Base-by-base conservation (phyloP, 1,140 invertebrate genomes). In the Lepidurus couesii region DNA sequence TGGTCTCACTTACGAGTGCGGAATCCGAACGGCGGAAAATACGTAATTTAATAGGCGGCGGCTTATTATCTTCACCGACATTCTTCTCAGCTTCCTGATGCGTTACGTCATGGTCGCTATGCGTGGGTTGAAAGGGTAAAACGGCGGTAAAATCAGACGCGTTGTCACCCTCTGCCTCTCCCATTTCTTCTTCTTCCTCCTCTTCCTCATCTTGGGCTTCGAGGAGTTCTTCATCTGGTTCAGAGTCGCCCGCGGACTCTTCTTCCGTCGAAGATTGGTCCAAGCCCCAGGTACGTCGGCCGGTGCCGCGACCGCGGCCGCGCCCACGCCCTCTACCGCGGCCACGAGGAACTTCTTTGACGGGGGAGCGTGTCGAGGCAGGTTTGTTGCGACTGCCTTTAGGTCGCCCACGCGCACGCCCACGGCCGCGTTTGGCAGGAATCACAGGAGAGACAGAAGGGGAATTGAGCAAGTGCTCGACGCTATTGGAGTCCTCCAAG, bases 1-100 rank as follows among this genome's bases (percentile, higher is more conserved):
- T 81, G 73, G 80, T 81, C 76, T 81, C 78, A 13, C 81, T 82
- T 11, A 77, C 44, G 34, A 81, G 42, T 44, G 79, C 80, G 10
- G 78, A 74, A 44, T 45, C 78, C 42, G 44, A 53, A 3, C 42
- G 80, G 16, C 75, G 77, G 73, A 78, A 73, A 21, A 79, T 47
- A 26, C 44, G 76, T 21, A 78, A 75, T 16, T 76, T 75, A 7
- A 76, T 73, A 16, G 47, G 80, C 9, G 42, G 53, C 4, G 53
- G 53, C 53, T 21, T 9, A 10, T 65, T 65, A 21, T 65, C 53
- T 3, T 65, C 53, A 13, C 53, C 1, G 21, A 53, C 7, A n/a
- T 53, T 7, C 11, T 53, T 53, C 7, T 53, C 47, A 7, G 16
- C 53, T 65, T 65, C 53, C 9, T 13, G 16, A 16, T 21, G 34